These are phyloP conservation scores for Drosophila seclusa DNA, from an alignment of 2,888 invertebrate species.

Conservation along the genomic window DNA sequence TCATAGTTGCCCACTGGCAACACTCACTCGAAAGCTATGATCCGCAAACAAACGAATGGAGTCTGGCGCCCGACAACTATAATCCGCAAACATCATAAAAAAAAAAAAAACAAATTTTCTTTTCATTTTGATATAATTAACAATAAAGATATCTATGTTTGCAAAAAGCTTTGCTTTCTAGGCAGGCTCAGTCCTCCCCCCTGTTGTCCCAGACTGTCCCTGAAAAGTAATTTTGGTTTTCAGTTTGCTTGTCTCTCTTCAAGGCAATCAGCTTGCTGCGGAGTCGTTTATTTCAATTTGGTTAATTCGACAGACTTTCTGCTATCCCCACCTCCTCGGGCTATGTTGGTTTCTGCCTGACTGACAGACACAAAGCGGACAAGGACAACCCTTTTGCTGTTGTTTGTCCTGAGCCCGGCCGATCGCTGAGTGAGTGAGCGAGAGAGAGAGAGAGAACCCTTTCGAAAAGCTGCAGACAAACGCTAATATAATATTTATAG, in stretches of 20 bases:
- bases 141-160: neutral
- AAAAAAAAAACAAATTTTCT: too few relatives aligned
- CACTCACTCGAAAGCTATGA: too few relatives aligned
- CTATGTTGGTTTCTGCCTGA: slow-evolving; percentile 6
- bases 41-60: too few relatives aligned
- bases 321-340: slow-evolving; percentile 4
- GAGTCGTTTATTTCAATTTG: slow-evolving; percentile 56
- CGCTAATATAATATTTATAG: slow-evolving; percentile 79
- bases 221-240: neutral
- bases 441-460: slow-evolving; percentile 19
- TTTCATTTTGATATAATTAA: neutral
- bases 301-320: slow-evolving; percentile 34
- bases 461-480: slow-evolving; percentile 44
- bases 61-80: too few relatives aligned
- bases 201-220: neutral
- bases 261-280: slow-evolving; percentile 22
- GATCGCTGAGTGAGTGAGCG: slow-evolving; percentile 19
- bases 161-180: neutral
- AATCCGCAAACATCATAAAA: too few relatives aligned
- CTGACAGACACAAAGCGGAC: slow-evolving; percentile 42
- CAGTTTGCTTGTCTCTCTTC: neutral
- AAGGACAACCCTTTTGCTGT: slow-evolving; percentile 71
- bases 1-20: too few relatives aligned
- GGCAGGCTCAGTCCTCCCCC: neutral
- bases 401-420: slow-evolving; percentile 5